Evolutionary conservation across 92 coral and sea anemone genomes (phyloP).

Genomic region (Actinernus sp.): DNA sequence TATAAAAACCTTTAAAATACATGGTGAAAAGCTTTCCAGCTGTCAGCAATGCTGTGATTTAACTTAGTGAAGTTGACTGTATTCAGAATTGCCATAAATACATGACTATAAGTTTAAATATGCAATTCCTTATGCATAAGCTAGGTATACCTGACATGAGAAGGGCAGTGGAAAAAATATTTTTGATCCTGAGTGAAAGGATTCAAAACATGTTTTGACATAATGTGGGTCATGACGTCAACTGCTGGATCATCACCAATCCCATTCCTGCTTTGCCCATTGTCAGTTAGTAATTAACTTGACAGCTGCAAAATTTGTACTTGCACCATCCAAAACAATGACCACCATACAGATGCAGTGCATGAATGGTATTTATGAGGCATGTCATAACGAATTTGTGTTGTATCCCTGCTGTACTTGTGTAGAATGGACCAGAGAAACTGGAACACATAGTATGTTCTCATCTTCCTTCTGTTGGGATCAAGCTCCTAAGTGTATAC

Average conservation of each 20-base stretch:
- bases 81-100: too few species aligned
- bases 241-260: background rate
- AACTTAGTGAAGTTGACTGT: too few species aligned
- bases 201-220: background rate
- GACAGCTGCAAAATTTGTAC: slow-evolving; percentile 28
- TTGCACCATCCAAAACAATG: slow-evolving; percentile 32
- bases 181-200: too few species aligned
- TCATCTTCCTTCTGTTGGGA: slow-evolving; percentile 2
- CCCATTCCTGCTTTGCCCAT: background rate
- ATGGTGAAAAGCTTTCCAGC: too few species aligned
- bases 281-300: background rate
- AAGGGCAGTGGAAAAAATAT: too few species aligned
- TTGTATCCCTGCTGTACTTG: slow-evolving; percentile 31
- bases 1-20: too few species aligned
- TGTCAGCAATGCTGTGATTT: too few species aligned
- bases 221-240: background rate
- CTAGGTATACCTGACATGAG: too few species aligned
- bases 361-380: slow-evolving; percentile 15
- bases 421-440: slow-evolving; percentile 27
- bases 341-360: slow-evolving; percentile 24
- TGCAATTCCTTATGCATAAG: too few species aligned
- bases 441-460: slow-evolving; percentile 7
- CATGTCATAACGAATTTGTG: slow-evolving; percentile 32
- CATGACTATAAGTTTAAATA: too few species aligned
- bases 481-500: slow-evolving; percentile 7